Evolutionary conservation across 2,113 vertebrate genomes (phyloP).

Genomic region (Merops nubicus): DNA sequence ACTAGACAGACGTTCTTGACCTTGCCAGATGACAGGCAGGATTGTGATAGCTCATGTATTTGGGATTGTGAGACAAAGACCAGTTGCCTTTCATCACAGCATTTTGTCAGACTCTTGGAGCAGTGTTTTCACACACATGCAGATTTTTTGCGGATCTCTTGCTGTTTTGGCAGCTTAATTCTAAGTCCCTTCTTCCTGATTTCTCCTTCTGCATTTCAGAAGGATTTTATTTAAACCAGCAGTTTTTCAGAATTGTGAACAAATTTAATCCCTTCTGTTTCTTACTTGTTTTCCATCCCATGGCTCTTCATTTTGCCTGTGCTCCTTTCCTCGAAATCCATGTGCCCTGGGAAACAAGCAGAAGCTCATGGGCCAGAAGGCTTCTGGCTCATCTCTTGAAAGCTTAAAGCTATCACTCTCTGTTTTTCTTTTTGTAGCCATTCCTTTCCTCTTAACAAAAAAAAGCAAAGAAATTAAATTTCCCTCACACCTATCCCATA

Average conservation of each 20-base stretch:
- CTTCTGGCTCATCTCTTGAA: neutral
- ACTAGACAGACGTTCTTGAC: neutral
- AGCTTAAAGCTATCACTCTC: neutral
- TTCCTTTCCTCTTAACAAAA: neutral
- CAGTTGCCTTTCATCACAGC: neutral
- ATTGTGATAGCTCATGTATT: neutral
- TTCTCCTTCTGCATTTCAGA: neutral
- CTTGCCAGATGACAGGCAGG: neutral
- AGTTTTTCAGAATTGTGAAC: neutral
- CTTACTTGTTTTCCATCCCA: neutral
- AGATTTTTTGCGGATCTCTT: neutral
- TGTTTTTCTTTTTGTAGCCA: neutral
- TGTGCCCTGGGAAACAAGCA: neutral
- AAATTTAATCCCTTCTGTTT: neutral
- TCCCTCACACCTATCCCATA: neutral
- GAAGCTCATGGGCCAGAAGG: neutral
- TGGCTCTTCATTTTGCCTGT: neutral
- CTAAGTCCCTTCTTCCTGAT: neutral
- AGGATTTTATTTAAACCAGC: neutral
- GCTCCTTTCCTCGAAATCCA: neutral
- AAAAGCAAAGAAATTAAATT: neutral
- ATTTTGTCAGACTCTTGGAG: neutral
- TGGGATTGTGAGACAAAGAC: neutral
- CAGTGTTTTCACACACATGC: neutral
- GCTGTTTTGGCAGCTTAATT: neutral